Evolutionary conservation across 2,888 invertebrate genomes (phyloP).

Genomic region (Halictus quadricinctus): DNA sequence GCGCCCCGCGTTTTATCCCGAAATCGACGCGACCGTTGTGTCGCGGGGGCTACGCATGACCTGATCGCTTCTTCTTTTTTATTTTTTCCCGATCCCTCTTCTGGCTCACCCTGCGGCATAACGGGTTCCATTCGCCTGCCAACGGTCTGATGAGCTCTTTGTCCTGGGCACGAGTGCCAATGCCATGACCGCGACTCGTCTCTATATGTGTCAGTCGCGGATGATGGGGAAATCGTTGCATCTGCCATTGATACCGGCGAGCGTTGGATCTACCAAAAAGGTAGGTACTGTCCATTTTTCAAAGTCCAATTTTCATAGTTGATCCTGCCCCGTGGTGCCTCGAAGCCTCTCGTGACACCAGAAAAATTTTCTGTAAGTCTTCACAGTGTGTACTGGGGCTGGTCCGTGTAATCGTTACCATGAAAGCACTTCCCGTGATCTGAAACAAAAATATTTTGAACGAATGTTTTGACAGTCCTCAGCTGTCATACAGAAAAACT

Average conservation of each 20-base stretch:
- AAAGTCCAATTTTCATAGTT: neutral
- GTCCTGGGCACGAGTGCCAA: slow-evolving; percentile 42
- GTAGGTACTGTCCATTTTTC: neutral
- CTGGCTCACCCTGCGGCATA: slow-evolving; percentile 3
- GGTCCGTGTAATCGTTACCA: too few relatives aligned
- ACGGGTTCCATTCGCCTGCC: slow-evolving; percentile 46
- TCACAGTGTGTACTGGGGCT: neutral
- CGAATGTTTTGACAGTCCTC: neutral
- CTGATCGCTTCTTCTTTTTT: slow-evolving; percentile 7
- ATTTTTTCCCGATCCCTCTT: neutral
- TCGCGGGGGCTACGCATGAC: slow-evolving; percentile 57
- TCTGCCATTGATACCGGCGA: slow-evolving; percentile 1
- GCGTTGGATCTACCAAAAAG: neutral
- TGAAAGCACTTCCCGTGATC: too few relatives aligned
- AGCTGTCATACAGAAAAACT: too few relatives aligned
- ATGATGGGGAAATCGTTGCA: neutral
- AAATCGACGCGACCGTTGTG: slow-evolving; percentile 66
- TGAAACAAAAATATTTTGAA: too few relatives aligned
- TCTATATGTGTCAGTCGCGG: slow-evolving; percentile 8
- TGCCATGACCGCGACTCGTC: slow-evolving; percentile 37
- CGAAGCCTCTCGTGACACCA: neutral
- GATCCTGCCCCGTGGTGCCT: neutral
- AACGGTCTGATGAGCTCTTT: slow-evolving; percentile 54
- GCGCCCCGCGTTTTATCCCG: slow-evolving; percentile 52
- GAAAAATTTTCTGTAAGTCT: neutral